Base-by-base conservation (phyloP, 2,113 vertebrate species). In the Paratilapia polleni region DNA sequence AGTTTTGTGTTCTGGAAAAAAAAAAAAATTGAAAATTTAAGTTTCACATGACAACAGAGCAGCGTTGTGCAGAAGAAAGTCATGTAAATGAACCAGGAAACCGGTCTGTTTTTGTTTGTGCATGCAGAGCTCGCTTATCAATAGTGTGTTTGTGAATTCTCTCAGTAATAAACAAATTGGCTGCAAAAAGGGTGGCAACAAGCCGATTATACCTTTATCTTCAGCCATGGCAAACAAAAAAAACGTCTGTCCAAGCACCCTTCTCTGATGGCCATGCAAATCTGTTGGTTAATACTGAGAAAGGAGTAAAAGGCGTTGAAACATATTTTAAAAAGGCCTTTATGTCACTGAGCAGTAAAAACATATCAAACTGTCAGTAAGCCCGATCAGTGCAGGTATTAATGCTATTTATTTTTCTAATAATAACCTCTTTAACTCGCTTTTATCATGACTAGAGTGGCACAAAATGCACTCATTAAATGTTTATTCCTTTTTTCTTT, bases 11-110 rank as follows among this genome's bases (percentile, higher is more conserved):
- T 31, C 5, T 19, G 6, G 6, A 24, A 63, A 31, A n/a, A 54
- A 12, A 76, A 68, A 61, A 47, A 41, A 66, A 38, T 79, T 22
- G 2, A 81, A 20, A 54, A 31, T 73, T 68, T 79, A 68, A 31
- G 49, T 58, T 60, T 73, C 15, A 61, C 4, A 22, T 49, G 26
- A 82, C 54, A 91, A 89, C 87, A 91, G 76, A 52, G 80, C 28
- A 4, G 15, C 6, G 41, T 78, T 93, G 86, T 1, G 4, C 19
- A 15, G 24, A 9, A 31, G 28, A 83, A 86, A 78, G 52, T 81
- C 89, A 94, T 94, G 94, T 91, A 94, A 94, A 94, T 94, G 52
- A 83, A 88, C 77, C 84, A 93, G 93, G 93, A 93, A 94, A 68
- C 84, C n/a, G 2, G 6, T 36, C 2, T 43, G 73, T 79, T 76